These are phyloP conservation scores for Puma concolor DNA, from an alignment of 2,113 vertebrate species.

Conservation along the genomic window DNA sequence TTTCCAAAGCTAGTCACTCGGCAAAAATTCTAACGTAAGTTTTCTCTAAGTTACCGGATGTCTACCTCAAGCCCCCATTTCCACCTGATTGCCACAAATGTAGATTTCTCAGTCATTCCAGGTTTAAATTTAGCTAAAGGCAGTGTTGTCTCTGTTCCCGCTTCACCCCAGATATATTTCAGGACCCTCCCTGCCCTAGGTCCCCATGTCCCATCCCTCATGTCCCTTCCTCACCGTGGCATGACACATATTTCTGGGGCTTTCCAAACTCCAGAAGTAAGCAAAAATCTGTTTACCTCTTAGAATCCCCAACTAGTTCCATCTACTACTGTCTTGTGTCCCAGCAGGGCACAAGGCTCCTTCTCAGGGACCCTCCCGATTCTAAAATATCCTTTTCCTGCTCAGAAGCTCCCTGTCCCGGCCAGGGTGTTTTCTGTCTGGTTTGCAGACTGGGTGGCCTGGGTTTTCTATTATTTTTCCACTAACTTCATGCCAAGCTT, in stretches of 20 bases:
- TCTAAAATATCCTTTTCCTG: not conserved
- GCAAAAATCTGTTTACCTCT: not conserved
- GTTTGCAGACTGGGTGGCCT: not conserved
- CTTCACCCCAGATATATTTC: not conserved
- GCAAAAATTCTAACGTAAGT: not conserved
- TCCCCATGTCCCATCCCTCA: not conserved
- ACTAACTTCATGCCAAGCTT: not conserved
- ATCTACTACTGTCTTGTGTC: not conserved
- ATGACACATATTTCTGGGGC: not conserved
- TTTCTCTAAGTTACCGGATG: not conserved
- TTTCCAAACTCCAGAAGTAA: not conserved
- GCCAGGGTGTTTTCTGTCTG: not conserved
- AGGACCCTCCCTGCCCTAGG: not conserved
- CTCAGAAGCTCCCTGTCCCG: not conserved
- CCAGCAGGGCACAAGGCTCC: not conserved
- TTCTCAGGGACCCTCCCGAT: not conserved
- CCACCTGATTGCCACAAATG: not conserved
- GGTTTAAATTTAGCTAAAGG: not conserved
- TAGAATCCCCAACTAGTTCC: not conserved
- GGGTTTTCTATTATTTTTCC: not conserved
- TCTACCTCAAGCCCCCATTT: not conserved
- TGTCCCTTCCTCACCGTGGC: not conserved
- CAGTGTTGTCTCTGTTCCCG: not conserved
- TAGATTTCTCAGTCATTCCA: not conserved
- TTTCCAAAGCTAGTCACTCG: not conserved